A percentile compares a stretch with the other conserved stretches of the same genome.
Evolutionary conservation across 2,888 invertebrate genomes (phyloP).

Genomic region (Drosophila lutescens): DNA sequence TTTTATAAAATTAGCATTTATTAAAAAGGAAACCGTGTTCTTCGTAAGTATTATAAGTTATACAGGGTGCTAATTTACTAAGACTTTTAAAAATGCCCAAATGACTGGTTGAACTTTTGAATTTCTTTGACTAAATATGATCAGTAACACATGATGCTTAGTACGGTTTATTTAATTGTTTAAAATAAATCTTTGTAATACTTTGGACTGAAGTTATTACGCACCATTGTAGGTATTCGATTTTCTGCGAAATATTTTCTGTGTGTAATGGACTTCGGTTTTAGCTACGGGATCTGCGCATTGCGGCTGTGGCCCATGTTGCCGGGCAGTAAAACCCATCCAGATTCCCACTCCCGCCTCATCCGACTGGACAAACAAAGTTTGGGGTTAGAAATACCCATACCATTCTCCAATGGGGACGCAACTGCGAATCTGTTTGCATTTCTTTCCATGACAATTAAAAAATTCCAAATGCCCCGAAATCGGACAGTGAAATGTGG

Average conservation of each 20-base stretch:
- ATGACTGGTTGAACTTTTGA: too few relatives aligned
- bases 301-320: slow-evolving; percentile 48
- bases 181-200: too few relatives aligned
- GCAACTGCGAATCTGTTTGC: slow-evolving; percentile 39
- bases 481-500: slow-evolving; percentile 28
- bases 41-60: too few relatives aligned
- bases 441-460: slow-evolving; percentile 53
- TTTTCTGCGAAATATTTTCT: not conserved
- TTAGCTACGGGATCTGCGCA: slow-evolving; percentile 48
- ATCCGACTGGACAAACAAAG: slow-evolving; percentile 8
- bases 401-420: not conserved
- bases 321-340: slow-evolving; percentile 46
- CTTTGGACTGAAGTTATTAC: too few relatives aligned
- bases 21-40: too few relatives aligned
- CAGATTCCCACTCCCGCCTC: slow-evolving; percentile 31
- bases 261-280: slow-evolving; percentile 17
- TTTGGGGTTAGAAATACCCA: slow-evolving; percentile 10
- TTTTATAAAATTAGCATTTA: too few relatives aligned
- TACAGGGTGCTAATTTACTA: too few relatives aligned
- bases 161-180: too few relatives aligned
- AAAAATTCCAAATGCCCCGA: slow-evolving; percentile 28
- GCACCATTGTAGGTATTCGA: too few relatives aligned
- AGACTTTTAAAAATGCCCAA: too few relatives aligned
- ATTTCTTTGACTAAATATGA: too few relatives aligned
- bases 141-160: too few relatives aligned